Evolutionary conservation across 2,797 vertebrate species (phyloP), one percentile per base, ranked within the genome.

Genomic region (Sebastes diaconus): DNA sequence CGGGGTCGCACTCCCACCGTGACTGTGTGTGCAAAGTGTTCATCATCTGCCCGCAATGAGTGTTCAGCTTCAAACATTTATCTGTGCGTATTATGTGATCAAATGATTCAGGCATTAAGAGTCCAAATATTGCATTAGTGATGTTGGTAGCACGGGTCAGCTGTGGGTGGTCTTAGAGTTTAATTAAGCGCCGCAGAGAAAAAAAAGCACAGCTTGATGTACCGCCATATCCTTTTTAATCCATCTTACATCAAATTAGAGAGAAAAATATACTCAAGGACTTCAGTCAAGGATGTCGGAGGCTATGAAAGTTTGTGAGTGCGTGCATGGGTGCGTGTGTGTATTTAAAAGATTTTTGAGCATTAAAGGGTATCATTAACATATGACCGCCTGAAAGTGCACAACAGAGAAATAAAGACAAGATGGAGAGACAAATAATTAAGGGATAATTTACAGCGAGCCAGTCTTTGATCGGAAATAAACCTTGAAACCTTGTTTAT

Each of bases 111-210:
- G 71, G 25, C 20, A 46, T 39, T 29, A 52, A 57, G 16, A 34
- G 27, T 32, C 16, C 2, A 30, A 16, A 64, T 65, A 34, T 67
- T 29, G n/a, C 34, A 68, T 61, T 39, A 65, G 7, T 24, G 8
- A 67, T 74, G 69, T 57, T 27, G 63, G 68, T 20, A 39, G n/a
- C 59, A 8, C 0, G 4, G 68, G 75, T 73, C 70, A 54, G 61
- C 58, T 50, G 60, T 55, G 59, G 50, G 59, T 61, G 77, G 75
- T 78, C 52, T 65, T 34, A 7, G 29, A 13, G 36, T 71, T 85
- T 82, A 77, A 87, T 82, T 67, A 81, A 69, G 69, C 65, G 30
- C 57, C 46, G 55, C 50, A 79, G 58, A 80, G 9, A 70, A 73
- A 58, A 63, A 63, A 18, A 50, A 20, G 29, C 36, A 57, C 9